phyloP scores from a whole-genome alignment of 1,140 invertebrate species.

The Lordiphosa mommai region DNA sequence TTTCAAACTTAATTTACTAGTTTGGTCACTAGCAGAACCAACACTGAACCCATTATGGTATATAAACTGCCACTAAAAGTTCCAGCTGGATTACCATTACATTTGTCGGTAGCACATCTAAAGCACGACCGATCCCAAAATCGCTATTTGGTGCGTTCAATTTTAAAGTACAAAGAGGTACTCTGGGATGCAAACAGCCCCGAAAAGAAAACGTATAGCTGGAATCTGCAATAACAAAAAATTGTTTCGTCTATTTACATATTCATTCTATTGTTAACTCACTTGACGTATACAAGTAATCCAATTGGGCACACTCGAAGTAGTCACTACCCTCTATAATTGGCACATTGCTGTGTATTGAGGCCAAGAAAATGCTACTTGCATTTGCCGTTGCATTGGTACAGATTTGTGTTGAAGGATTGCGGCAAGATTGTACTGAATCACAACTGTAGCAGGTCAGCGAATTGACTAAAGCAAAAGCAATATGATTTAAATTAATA shows the following conservation, averaged over 20 bases:
- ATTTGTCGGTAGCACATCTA: constrained; percentile 9
- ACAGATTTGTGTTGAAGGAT: too few relatives aligned
- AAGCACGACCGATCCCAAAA: neutral
- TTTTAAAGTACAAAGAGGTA: constrained; percentile 14
- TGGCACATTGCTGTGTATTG: too few relatives aligned
- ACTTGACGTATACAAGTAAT: constrained; percentile 8
- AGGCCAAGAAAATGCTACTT: too few relatives aligned
- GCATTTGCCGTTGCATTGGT: too few relatives aligned
- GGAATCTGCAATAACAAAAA: constrained; percentile 1
- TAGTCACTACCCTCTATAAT: neutral
- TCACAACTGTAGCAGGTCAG: constrained; percentile 46
- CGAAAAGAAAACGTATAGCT: neutral
- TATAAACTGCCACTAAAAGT: too few relatives aligned
- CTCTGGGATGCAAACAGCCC: constrained; percentile 36
- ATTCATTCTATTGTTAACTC: neutral
- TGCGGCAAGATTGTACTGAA: neutral
- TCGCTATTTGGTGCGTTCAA: constrained; percentile 1
- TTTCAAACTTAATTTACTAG: neutral
- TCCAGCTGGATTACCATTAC: too few relatives aligned
- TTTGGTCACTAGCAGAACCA: constrained; percentile 42
- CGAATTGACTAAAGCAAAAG: constrained; percentile 16
- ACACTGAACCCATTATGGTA: too few relatives aligned
- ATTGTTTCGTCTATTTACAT: neutral
- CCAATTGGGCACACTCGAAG: constrained; percentile 40
- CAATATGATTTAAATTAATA: neutral